Base-by-base conservation (phyloP, 2,797 vertebrate species). In the Nasua narica region DNA sequence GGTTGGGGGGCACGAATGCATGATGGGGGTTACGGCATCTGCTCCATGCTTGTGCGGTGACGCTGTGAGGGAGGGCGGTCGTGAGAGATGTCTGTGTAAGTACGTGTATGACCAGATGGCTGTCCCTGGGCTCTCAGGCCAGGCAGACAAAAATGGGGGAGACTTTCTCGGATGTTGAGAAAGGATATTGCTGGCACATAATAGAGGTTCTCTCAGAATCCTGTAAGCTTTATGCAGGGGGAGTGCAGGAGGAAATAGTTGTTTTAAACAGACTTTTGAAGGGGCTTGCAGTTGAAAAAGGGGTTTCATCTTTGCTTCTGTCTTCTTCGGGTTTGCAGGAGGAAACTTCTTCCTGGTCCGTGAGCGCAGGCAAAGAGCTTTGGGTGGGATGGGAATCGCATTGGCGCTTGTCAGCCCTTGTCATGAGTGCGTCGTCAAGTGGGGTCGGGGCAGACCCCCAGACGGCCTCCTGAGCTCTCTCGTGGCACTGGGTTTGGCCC, bases 381-480 rank as follows among this genome's bases (percentile, higher is more conserved):
- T 21, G 32, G 54, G 62, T 37, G 29, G 58, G 46, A 37, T 3
- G n/a, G 23, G 13, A 18, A n/a, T 3, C 2, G 8, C 3, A 16
- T 0, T 10, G 46, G 16, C 74, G 67, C 35, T 5, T 5, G 37
- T 6, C 0, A 29, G 7, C 27, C 72, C 3, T 0, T 0, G 1
- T 21, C 7, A 2, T 7, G 2, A 25, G 23, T 3, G 35, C 16
- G 7, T 23, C 35, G 18, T 40, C n/a, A 35, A 10, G 84, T 25
- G 15, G 6, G 10, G n/a, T 8, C 29, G 2, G 32, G 12, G 19
- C 14, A 35, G n/a, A 18, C 52, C 18, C 62, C 35, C 67, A 82
- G 43, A 23, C 2, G 14, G 25, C 8, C 27, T 70, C 7, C 52
- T 16, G 2, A 14, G 35, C 23, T 37, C 43, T 52, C 35, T 62